These are phyloP conservation scores for Musca vetustissima DNA, from an alignment of 1,140 invertebrate genomes.

Conservation along the genomic window DNA sequence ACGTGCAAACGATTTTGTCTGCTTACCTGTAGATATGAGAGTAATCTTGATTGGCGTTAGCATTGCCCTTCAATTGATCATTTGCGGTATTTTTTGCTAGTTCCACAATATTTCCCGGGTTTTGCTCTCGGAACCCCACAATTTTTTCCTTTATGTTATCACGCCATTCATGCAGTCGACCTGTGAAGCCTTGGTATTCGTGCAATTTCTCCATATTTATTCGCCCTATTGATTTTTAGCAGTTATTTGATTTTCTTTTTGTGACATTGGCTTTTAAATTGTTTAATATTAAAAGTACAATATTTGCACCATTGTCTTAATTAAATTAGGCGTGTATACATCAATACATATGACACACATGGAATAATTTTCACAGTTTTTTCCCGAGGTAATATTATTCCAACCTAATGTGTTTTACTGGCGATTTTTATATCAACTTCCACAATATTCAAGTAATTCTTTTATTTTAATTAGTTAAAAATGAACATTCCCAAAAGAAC, in stretches of 20 bases:
- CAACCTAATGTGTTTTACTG: too few species aligned
- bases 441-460: too few species aligned
- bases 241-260: neutral
- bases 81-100: conserved; percentile 39
- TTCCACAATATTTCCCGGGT: conserved; percentile 58
- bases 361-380: too few species aligned
- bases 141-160: conserved; percentile 66
- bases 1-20: conserved; percentile 9
- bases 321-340: too few species aligned
- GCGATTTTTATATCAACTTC: too few species aligned
- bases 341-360: too few species aligned
- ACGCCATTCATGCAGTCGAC: conserved; percentile 68
- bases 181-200: conserved; percentile 73
- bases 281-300: too few species aligned
- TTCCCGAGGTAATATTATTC: too few species aligned
- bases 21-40: conserved; percentile 75
- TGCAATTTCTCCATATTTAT: conserved; percentile 71
- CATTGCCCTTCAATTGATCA: conserved; percentile 45
- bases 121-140: conserved; percentile 62
- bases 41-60: conserved; percentile 63
- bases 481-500: too few species aligned
- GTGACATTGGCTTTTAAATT: too few species aligned
- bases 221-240: neutral
- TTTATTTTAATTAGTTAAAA: too few species aligned
- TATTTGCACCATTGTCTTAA: too few species aligned